Base-by-base conservation (phyloP, 2,113 vertebrate genomes). In the Poicephalus gulielmi region DNA sequence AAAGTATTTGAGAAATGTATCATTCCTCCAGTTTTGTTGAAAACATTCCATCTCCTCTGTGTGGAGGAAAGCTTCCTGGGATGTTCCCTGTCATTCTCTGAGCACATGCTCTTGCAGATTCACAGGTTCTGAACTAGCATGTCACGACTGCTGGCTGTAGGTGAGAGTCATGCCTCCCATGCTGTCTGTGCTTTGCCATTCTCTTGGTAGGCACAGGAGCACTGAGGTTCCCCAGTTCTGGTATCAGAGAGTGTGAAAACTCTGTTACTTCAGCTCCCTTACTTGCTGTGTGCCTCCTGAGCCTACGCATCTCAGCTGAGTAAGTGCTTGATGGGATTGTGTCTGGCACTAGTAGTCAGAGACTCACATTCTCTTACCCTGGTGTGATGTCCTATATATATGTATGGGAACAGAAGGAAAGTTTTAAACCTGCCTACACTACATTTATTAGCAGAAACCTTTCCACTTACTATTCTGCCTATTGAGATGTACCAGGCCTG, bases 31-130 rank as follows among this genome's bases (percentile, higher is more conserved):
- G 44, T 43, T 66, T n/a, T 19, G 7, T n/a, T 53, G 87, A 37
- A 27, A 44, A 22, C 18, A 31, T 33, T 52, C 50, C n/a, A 12
- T 46, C n/a, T 41, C 12, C 28, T 71, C 35, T 0, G 0, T 0
- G 3, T 20, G 14, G 47, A 63, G 30, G 39, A 74, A n/a, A 44
- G 17, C 17, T 74, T 90, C 50, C 37, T 1, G 3, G 23, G 35
- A 23, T 19, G 15, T 60, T 83, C 9, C 5, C 7, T 30, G 10
- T 30, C 39, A 5, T 47, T 57, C 37, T 31, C 13, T 22, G 35
- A 70, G 49, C 13, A 17, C 1, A 1, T 28, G 22, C 10, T 57
- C 13, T 50, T 33, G 35, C 39, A 70, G 17, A 43, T 55, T 49
- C 30, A 22, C 46, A 31, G 39, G 60, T 82, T 68, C 75, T 47